These are phyloP conservation scores for Diarsia rubi DNA, from an alignment of 2,888 invertebrate genomes.

Conservation along the genomic window DNA sequence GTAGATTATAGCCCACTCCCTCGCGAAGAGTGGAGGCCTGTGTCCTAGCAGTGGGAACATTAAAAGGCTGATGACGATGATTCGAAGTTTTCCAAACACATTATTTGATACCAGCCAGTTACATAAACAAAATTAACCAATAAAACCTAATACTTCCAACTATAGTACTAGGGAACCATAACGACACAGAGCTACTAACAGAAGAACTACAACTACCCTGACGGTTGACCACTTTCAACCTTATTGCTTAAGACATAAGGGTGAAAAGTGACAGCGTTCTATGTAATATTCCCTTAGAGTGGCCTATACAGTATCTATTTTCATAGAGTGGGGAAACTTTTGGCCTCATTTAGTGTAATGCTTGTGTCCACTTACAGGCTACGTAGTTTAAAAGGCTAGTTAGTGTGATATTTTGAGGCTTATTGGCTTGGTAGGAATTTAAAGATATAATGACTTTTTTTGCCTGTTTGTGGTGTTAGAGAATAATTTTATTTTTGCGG, in stretches of 20 bases:
- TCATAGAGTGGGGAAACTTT: slow-evolving; percentile 53
- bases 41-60: too few species aligned
- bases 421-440: slow-evolving; percentile 33
- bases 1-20: too few species aligned
- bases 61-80: too few species aligned
- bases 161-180: slow-evolving; percentile 29
- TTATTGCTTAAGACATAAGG: too few species aligned
- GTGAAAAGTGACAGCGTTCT: background rate
- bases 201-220: too few species aligned
- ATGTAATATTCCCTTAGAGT: slow-evolving; percentile 48
- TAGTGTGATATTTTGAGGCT: slow-evolving; percentile 32
- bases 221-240: too few species aligned
- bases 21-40: too few species aligned
- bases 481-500: background rate
- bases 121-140: background rate
- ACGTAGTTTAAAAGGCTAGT: slow-evolving; percentile 40
- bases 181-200: slow-evolving; percentile 4
- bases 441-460: slow-evolving; percentile 23
- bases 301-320: slow-evolving; percentile 50
- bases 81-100: background rate
- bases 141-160: slow-evolving; percentile 2
- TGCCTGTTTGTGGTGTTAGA: background rate
- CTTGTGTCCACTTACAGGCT: slow-evolving; percentile 45
- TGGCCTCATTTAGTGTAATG: slow-evolving; percentile 54
- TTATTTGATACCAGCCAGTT: background rate